Evolutionary conservation across 2,113 vertebrate species (phyloP), one percentile per base, ranked within the genome.

Genomic region (Gallinago media): DNA sequence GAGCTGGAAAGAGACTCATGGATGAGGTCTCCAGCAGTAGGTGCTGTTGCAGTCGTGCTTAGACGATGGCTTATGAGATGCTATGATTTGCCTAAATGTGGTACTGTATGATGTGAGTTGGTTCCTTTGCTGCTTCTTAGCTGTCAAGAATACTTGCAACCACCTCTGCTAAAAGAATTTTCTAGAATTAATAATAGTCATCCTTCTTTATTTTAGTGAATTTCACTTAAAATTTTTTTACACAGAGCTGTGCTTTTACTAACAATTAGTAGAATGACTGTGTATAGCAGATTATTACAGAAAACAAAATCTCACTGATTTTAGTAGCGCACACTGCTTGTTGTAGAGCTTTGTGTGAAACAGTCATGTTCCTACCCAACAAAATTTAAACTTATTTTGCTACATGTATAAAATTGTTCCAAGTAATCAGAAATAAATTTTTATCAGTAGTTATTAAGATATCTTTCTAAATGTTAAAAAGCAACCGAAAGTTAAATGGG

Each of bases 141-240:
- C 81, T 96, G 4, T 66, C 75, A 67, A 26, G 14, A 94, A 95
- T 97, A 95, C 96, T 97, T 97, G 95, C 94, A 98, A 89, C 96
- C 93, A 94, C 94, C 96, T 82, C 56, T 74, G 61, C 50, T 85
- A 73, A 63, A 94, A 56, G 66, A 90, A 66, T 94, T 92, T 90
- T 86, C 52, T 62, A 74, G 47, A 76, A 92, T 89, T 72, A 71
- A n/a, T 67, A 67, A 36, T 40, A 13, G 36, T 85, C 14, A 44
- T 77, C 20, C 89, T 87, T 47, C 54, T 70, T 78, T 96, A 66
- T 93, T 93, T 32, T 56, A 93, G 21, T 86, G 56, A 89, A 78
- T 88, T 62, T 79, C 80, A 92, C 38, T 70, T 59, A 29, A 59
- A 44, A 54, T 5, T 5, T 73, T 90, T 96, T 90, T 56, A 71